Conservation (phyloP, 2,797 vertebrate species). For the Australoheros facetus region DNA sequence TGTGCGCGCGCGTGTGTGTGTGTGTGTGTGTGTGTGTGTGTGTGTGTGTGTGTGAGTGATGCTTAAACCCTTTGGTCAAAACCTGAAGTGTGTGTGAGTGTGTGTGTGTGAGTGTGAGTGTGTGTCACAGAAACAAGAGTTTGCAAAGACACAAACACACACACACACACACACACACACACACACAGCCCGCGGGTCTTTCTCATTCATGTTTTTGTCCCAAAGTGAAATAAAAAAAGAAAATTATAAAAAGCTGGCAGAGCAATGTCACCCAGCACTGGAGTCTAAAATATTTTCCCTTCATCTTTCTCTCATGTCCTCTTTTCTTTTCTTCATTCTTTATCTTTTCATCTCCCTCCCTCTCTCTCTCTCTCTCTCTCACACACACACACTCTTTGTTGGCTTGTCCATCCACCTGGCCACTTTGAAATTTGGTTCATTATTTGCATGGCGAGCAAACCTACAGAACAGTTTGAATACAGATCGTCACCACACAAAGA, state of each 20-base stretch:
- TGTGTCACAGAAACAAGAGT: conserved; percentile 21
- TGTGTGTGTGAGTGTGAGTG: conserved; percentile 25
- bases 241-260: conserved; percentile 37
- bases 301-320: neutral
- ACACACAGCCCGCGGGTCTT: conserved; percentile 36
- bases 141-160: conserved; percentile 37
- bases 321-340: neutral
- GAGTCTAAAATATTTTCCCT: conserved; percentile 2
- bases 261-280: conserved; percentile 52
- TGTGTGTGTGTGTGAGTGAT: conserved; percentile 12
- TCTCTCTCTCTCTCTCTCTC: no score
- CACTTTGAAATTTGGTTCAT: neutral
- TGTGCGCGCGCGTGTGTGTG: neutral
- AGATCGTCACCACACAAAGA: neutral
- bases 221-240: conserved; percentile 58
- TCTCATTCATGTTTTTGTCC: conserved; percentile 66
- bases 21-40: conserved; percentile 14
- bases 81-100: neutral
- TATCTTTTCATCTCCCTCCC: neutral
- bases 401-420: neutral
- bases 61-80: conserved; percentile 36
- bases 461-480: neutral
- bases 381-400: neutral
- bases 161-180: conserved; percentile 30
- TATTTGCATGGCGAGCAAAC: neutral